Evolutionary conservation across 2,113 vertebrate species (phyloP), one percentile per base, ranked within the genome.

Genomic region (Neotragus pygmaeus): DNA sequence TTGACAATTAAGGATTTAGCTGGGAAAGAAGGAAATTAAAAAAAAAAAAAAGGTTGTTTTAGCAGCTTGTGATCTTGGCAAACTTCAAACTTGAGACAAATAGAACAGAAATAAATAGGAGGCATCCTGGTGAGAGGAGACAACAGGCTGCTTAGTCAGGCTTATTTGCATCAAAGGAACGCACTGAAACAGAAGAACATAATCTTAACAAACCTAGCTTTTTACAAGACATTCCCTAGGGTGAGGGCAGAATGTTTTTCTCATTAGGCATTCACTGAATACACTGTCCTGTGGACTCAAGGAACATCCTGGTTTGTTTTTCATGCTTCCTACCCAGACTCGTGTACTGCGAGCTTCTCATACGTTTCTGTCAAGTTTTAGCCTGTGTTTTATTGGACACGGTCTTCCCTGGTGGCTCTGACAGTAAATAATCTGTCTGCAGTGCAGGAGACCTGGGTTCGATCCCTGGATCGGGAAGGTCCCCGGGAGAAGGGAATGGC

Each of bases 21-120:
- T 85, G 58, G 23, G 64, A 86, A 96, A 73, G 89, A 94, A 95
- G 58, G n/a, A 96, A 91, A 98, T 97, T 97, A 94, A 91, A 89
- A 96, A 49, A 30, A 95, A 39, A 27, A 60, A 60, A 14, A 95
- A 60, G 6, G 30, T 95, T 51, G 4, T 51, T 85, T 14, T 9
- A 96, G 87, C 83, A 97, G 33, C 90, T 95, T 88, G 39, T 80
- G 94, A 62, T 90, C 92, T 97, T 96, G 51, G 87, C 93, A 83
- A 94, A 94, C 33, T 97, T 97, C 45, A 94, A 23, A 92, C 62
- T 73, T 90, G 39, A 94, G 16, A 98, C 5, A 77, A 96, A 66
- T 19, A 16, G 91, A 83, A 19, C 73, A 19, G 51, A 96, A 97
- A 93, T 81, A 83, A 81, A 51, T 33, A 83, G 81, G 28, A 14